phyloP scores from a whole-genome alignment of 2,113 vertebrate genomes.

The Xyrauchen texanus region DNA sequence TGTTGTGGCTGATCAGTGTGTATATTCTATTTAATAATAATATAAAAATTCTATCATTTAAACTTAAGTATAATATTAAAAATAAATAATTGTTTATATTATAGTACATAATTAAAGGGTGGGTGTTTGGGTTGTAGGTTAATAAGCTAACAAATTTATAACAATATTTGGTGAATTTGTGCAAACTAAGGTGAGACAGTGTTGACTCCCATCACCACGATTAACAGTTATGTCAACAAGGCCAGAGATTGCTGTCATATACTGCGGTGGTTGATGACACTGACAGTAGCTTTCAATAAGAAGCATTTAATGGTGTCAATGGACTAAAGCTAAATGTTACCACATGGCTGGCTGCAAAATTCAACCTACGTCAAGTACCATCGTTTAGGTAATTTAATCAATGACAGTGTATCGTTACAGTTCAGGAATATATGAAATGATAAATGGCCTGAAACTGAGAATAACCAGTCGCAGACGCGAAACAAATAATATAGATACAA shows the following conservation, averaged over 20 bases:
- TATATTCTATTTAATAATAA: too few species aligned
- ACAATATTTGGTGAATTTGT: background rate
- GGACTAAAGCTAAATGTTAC: background rate
- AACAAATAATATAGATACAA: background rate
- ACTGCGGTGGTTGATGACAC: background rate
- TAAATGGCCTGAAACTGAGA: background rate
- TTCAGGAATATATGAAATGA: background rate
- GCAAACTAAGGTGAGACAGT: background rate
- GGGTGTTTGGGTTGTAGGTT: too few species aligned
- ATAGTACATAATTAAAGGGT: too few species aligned
- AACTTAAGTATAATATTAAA: too few species aligned
- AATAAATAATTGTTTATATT: too few species aligned
- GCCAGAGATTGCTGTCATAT: background rate
- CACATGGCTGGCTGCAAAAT: background rate
- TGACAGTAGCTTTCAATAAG: background rate
- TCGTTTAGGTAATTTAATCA: background rate
- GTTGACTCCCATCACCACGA: background rate
- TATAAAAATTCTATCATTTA: too few species aligned
- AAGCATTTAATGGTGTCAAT: background rate
- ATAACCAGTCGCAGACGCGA: background rate
- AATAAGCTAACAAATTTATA: too few species aligned
- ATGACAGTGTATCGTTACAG: background rate
- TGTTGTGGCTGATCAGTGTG: too few species aligned
- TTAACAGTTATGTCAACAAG: background rate
- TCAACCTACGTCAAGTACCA: background rate